phyloP scores from a whole-genome alignment of 2,797 vertebrate genomes.

The Phrynocephalus forsythii region DNA sequence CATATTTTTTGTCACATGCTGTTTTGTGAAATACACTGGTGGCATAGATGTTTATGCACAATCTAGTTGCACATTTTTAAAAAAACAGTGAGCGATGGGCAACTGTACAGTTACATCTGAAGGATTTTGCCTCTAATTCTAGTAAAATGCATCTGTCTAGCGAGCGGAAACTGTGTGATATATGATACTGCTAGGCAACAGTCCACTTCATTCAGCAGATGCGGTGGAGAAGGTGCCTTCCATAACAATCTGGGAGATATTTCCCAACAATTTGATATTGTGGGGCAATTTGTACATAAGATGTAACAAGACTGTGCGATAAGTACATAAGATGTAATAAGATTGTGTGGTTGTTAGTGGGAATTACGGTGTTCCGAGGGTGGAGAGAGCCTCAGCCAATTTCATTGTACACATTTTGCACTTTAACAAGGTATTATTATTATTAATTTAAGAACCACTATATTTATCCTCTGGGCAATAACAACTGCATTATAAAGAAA shows the following conservation, averaged over 20 bases:
- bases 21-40: neutral
- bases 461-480: neutral
- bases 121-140: neutral
- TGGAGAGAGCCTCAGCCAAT: too few species aligned
- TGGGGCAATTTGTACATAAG: neutral
- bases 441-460: neutral
- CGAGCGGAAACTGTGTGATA: neutral
- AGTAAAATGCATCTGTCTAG: neutral
- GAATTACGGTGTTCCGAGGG: too few species aligned
- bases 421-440: too few species aligned
- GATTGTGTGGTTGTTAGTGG: too few species aligned
- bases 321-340: too few species aligned
- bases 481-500: neutral
- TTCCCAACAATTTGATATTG: neutral
- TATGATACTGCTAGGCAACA: neutral
- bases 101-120: neutral
- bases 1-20: constrained; percentile 20
- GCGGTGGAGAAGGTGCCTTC: neutral
- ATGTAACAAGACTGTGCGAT: too few species aligned
- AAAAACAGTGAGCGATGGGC: neutral
- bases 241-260: neutral
- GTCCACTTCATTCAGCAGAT: neutral
- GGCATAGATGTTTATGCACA: neutral
- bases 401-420: too few species aligned
- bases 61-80: neutral